Evolutionary conservation across 64 coral and sea anemone species (phyloP).

Genomic region (Stylophora pistillata): DNA sequence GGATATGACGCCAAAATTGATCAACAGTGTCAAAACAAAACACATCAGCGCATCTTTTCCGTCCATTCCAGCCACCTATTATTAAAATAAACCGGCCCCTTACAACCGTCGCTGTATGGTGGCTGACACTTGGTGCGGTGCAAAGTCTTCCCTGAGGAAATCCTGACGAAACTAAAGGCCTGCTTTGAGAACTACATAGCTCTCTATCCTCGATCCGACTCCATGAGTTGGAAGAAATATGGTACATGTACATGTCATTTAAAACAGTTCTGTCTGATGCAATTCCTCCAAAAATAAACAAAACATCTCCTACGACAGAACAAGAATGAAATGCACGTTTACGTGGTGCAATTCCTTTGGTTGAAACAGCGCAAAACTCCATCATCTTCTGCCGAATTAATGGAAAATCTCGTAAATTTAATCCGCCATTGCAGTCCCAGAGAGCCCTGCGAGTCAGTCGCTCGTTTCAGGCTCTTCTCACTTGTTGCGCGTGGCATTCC

Average conservation of each 20-base stretch:
- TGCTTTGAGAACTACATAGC: conserved; percentile 2
- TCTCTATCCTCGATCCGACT: conserved; percentile 26
- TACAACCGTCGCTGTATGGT: conserved; percentile 83
- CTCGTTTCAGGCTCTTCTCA: conserved; percentile 22
- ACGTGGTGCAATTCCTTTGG: conserved; percentile 18
- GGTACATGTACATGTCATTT: conserved; percentile 69
- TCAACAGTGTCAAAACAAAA: conserved; percentile 82
- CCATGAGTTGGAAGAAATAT: conserved; percentile 68
- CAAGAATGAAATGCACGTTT: conserved; percentile 92
- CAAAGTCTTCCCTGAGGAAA: conserved; percentile 61
- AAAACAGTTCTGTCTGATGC: conserved; percentile 64
- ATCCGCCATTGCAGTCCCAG: conserved; percentile 69
- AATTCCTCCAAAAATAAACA: conserved; percentile 96
- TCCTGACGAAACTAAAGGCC: conserved; percentile 17
- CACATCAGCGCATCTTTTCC: conserved; percentile 84
- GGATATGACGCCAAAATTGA: conserved; percentile 61
- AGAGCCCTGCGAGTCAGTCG: not conserved
- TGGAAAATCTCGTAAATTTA: not conserved
- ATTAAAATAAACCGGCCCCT: conserved; percentile 79
- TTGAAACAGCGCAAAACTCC: conserved; percentile 51
- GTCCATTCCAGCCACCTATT: conserved; percentile 95
- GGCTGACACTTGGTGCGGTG: conserved; percentile 72
- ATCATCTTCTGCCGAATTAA: not conserved
- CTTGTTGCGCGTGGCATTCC: conserved; percentile 8
- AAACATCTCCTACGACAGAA: conserved; percentile 51